Base-by-base conservation (phyloP, 2,888 invertebrate species). In the Incurvaria masculella region DNA sequence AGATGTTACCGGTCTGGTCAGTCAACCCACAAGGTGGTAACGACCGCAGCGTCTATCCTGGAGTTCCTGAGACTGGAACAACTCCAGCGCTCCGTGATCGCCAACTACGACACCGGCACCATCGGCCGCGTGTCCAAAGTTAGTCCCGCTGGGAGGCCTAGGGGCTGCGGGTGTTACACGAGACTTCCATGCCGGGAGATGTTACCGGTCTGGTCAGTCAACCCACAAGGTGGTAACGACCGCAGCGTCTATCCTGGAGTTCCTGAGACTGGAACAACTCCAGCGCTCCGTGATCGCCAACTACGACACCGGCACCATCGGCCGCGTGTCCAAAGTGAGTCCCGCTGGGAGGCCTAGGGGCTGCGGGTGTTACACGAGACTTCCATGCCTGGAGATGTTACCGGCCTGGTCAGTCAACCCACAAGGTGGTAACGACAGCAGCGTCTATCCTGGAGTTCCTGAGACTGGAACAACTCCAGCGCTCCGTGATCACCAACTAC, bases 191-290 rank as follows among this genome's bases (percentile, higher is more conserved):
- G n/a, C n/a, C n/a, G n/a, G n/a, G n/a, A n/a, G n/a, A n/a, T n/a
- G n/a, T n/a, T n/a, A n/a, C n/a, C n/a, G n/a, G n/a, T 90, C 50
- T 92, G 90, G 90, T 75, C 87, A 59, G 63, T 88, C 43, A 81
- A 79, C 54, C 79, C 89, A 3, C 87, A 88, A 57, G 91, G 90
- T 6, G 83, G 89, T 85, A 55, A 89, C 91, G 0, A 78, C 80
- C 16, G 64, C 68, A 1, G 63, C 66, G 1, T 81, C 81, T 47
- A 81, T 89, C 8, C 55, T 63, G 2, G 69, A 72, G 6, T 71
- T 89, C 33, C 68, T 79, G 42, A 68, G 76, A 17, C 69, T 91
- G 17, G 69, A 69, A 0, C 75, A 80, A 47, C 68, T 89, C 2
- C 80, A 83, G 51, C 79, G 82, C 48, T 82, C 83, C 57, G 82